Evolutionary conservation across 2,113 vertebrate species (phyloP).

Genomic region (Vimba vimba): DNA sequence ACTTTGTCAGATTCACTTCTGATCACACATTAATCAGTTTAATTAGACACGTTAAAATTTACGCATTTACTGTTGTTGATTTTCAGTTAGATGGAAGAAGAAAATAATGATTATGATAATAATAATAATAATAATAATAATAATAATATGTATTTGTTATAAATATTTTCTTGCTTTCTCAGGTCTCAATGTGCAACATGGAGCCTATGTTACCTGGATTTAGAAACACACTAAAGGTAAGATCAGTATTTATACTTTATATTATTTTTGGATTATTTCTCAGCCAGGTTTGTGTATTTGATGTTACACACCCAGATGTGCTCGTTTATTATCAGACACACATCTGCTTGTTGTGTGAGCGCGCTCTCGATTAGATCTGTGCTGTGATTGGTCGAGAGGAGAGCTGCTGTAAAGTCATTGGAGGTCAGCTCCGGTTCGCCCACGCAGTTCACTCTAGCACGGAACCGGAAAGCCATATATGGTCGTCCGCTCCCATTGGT

Average conservation of each 20-base stretch:
- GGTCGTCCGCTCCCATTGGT: conserved; percentile 31
- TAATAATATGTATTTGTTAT: neutral
- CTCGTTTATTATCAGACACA: neutral
- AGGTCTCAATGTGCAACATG: conserved; percentile 11
- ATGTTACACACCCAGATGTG: neutral
- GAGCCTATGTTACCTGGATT: conserved; percentile 15
- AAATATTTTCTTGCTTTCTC: neutral
- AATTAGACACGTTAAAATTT: neutral
- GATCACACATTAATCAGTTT: neutral
- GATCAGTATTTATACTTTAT: neutral
- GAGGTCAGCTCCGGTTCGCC: conserved; percentile 34
- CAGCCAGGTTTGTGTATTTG: neutral
- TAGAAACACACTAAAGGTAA: conserved; percentile 29
- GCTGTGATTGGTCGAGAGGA: conserved; percentile 38
- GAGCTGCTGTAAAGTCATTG: conserved; percentile 25
- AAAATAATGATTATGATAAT: neutral
- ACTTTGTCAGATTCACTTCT: neutral
- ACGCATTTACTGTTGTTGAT: neutral
- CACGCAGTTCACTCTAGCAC: conserved; percentile 47
- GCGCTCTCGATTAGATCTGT: conserved; percentile 38
- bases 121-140: neutral
- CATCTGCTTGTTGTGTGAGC: neutral
- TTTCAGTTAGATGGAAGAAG: accelerated
- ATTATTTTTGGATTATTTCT: no score
- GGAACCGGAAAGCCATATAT: conserved; percentile 67